phyloP scores from a whole-genome alignment of 2,888 invertebrate genomes.

The Athalia rosae region DNA sequence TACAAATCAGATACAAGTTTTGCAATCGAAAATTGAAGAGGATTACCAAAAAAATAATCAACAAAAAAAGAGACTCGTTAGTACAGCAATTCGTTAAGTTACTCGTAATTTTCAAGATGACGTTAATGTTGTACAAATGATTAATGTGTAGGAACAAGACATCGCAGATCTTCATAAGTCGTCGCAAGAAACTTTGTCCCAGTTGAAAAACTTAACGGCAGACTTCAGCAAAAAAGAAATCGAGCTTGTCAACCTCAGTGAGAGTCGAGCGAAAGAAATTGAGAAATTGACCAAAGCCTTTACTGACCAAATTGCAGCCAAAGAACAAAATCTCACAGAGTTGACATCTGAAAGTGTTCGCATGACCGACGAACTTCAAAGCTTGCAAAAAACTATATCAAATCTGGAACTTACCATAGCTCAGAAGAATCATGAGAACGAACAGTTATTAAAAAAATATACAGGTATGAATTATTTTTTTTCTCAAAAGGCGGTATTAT shows the following conservation, averaged over 20 bases:
- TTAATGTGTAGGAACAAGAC: constrained; percentile 61
- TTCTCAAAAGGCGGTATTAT: constrained; percentile 32
- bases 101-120: constrained; percentile 8
- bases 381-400: constrained; percentile 64
- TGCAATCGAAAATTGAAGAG: constrained; percentile 75
- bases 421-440: constrained; percentile 67
- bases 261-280: constrained; percentile 61
- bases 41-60: constrained; percentile 67
- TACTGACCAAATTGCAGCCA: constrained; percentile 64
- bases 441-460: constrained; percentile 64
- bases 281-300: constrained; percentile 65
- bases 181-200: constrained; percentile 77
- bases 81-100: constrained; percentile 38
- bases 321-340: constrained; percentile 62
- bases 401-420: constrained; percentile 62
- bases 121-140: constrained; percentile 1
- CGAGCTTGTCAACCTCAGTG: constrained; percentile 71
- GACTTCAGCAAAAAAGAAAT: constrained; percentile 78
- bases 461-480: constrained; percentile 56
- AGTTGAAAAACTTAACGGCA: constrained; percentile 76
- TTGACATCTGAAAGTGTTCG: constrained; percentile 59
- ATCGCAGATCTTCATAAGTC: constrained; percentile 77
- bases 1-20: constrained; percentile 72
- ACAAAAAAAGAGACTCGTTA: constrained; percentile 69
- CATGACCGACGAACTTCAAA: constrained; percentile 60